Evolutionary conservation across 2,797 vertebrate species (phyloP).

Genomic region (Hephaestus fuliginosus): DNA sequence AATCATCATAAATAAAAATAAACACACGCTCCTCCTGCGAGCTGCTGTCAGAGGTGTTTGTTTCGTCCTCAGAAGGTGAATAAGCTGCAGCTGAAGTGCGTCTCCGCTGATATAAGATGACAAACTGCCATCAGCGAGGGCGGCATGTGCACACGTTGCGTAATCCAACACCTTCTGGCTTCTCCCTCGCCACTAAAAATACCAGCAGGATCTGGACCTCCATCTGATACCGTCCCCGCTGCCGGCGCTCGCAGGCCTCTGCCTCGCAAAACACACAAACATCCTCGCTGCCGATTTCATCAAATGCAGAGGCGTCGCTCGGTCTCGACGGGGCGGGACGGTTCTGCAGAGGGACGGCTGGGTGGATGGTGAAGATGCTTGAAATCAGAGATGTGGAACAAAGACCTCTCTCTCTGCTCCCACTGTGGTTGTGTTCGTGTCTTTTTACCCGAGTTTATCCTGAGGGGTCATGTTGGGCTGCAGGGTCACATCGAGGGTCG

Average conservation of each 20-base stretch:
- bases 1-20: neutral
- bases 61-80: neutral
- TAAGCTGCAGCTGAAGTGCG: constrained; percentile 10
- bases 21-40: neutral
- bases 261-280: constrained; percentile 2
- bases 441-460: neutral
- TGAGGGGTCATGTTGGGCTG: neutral
- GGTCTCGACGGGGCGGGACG: neutral
- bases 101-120: constrained; percentile 35
- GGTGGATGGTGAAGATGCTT: neutral
- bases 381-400: neutral
- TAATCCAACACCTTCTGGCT: constrained; percentile 76
- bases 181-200: constrained; percentile 65
- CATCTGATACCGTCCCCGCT: constrained; percentile 55
- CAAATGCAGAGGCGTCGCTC: neutral
- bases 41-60: constrained; percentile 5
- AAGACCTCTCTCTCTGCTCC: neutral
- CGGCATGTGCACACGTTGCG: constrained; percentile 52
- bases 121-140: constrained; percentile 49
- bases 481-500: neutral
- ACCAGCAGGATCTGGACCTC: constrained; percentile 59
- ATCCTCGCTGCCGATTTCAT: neutral
- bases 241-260: constrained; percentile 23
- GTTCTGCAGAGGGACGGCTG: neutral
- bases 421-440: neutral